phyloP scores from a whole-genome alignment of 2,797 vertebrate species.

The Stomatorhinus walkeri region DNA sequence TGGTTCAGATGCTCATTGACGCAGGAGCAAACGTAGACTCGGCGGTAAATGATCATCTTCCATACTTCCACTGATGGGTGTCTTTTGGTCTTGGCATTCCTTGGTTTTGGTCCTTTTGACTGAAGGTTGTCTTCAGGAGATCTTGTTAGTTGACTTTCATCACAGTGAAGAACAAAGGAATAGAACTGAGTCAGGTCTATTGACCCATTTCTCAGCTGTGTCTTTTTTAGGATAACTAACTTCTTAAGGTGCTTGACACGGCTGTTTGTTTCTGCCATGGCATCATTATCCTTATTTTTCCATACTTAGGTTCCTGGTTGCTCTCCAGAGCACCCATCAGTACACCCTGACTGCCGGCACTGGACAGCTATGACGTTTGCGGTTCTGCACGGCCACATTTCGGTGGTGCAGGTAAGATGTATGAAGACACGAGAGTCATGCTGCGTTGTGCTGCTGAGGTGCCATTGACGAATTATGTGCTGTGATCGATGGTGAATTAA shows the following conservation, averaged over 20 bases:
- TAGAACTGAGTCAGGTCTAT: not conserved
- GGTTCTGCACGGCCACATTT: conserved; percentile 78
- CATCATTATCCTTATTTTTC: not conserved
- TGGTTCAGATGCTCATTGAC: conserved; percentile 84
- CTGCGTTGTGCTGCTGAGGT: not conserved
- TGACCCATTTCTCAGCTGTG: not conserved
- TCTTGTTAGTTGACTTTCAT: not conserved
- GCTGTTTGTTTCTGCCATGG: not conserved
- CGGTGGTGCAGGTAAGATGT: conserved; percentile 78
- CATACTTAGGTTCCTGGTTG: conserved; percentile 68
- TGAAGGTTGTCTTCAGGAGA: not conserved
- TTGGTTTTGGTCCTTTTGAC: not conserved
- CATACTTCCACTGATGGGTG: not conserved
- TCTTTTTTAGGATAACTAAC: not conserved
- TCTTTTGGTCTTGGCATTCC: not conserved
- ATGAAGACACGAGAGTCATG: not conserved
- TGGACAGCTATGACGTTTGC: conserved; percentile 84
- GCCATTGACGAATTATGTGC: not conserved
- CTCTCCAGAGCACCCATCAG: conserved; percentile 68
- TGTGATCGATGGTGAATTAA: not conserved
- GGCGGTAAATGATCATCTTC: conserved; percentile 53
- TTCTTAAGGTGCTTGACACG: not conserved
- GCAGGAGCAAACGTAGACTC: conserved; percentile 75
- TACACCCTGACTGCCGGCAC: conserved; percentile 79
- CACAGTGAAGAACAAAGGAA: not conserved